A percentile compares a stretch with the other conserved stretches of the same genome.
These are phyloP conservation scores for Ianthella basta DNA, from an alignment of 37 sponge, comb jelly and placozoan species.

Conservation along the genomic window DNA sequence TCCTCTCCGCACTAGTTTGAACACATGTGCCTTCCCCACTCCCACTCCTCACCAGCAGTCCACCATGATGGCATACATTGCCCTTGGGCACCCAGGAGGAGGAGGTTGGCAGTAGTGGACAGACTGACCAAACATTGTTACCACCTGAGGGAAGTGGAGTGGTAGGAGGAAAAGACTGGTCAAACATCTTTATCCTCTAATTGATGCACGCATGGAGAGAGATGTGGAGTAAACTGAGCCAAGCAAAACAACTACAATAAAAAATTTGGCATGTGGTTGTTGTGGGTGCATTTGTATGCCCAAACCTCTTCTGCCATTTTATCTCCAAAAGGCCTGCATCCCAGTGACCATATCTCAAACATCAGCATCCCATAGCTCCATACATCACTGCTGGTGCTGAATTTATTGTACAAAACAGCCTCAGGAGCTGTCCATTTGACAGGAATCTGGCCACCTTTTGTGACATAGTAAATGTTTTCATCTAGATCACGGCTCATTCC, in stretches of 20 bases:
- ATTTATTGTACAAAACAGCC: slow-evolving; percentile 27
- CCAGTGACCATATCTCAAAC: slow-evolving; percentile 26
- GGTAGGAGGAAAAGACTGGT: no score
- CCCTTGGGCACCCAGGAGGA: slow-evolving; percentile 8
- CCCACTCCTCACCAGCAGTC: slow-evolving; percentile 46
- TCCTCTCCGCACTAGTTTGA: no score
- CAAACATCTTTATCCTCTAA: no score
- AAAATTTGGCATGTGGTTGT: no score
- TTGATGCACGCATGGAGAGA: no score
- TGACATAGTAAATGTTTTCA: background rate
- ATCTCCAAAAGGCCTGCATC: background rate
- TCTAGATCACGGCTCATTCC: slow-evolving; percentile 35
- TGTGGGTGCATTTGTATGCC: no score
- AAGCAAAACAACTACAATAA: no score
- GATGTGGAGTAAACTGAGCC: no score
- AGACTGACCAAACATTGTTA: no score
- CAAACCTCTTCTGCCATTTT: no score
- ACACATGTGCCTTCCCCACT: no score
- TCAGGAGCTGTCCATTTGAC: slow-evolving; percentile 43
- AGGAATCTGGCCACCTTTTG: slow-evolving; percentile 19
- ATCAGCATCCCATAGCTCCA: slow-evolving; percentile 28
- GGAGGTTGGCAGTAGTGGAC: background rate
- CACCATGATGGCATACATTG: slow-evolving; percentile 30
- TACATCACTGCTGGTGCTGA: slow-evolving; percentile 22
- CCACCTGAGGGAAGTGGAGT: no score